A percentile compares a stretch with the other conserved stretches of the same genome.
Evolutionary conservation across 2,888 invertebrate species (phyloP).

Genomic region (Physocephala rufipes): DNA sequence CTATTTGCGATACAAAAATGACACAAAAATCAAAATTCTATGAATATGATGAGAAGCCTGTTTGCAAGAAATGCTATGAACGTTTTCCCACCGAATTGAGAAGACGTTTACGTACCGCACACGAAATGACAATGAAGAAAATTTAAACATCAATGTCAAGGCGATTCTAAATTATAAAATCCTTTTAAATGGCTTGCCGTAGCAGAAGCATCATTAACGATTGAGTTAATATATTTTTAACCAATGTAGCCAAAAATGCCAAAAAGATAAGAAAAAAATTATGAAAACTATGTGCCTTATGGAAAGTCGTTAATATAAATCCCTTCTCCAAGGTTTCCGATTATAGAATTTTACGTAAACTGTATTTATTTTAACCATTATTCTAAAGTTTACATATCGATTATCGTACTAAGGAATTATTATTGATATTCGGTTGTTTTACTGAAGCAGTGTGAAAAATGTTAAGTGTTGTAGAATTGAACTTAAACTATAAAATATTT

Average conservation of each 20-base stretch:
- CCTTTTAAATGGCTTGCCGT: too few relatives aligned
- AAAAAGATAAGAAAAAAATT: conserved; percentile 28
- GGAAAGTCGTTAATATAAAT: conserved; percentile 19
- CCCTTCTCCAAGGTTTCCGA: not conserved
- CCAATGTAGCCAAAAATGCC: conserved; percentile 26
- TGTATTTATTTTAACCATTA: not conserved
- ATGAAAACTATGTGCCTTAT: conserved; percentile 26
- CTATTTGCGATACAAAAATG: conserved; percentile 95
- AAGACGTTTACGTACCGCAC: conserved; percentile 88
- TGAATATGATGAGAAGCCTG: conserved; percentile 98
- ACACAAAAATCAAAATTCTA: conserved; percentile 98
- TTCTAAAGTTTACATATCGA: too few relatives aligned
- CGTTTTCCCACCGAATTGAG: conserved; percentile 94
- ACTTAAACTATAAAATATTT: too few relatives aligned
- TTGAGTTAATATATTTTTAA: not conserved
- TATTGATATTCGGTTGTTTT: too few relatives aligned
- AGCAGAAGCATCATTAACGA: too few relatives aligned
- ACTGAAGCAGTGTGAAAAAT: not conserved
- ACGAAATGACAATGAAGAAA: conserved; percentile 79
- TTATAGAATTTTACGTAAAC: conserved; percentile 13
- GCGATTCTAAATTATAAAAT: too few relatives aligned
- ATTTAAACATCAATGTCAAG: conserved; percentile 17
- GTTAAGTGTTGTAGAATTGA: not conserved
- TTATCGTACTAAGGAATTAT: too few relatives aligned
- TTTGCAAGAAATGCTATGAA: conserved; percentile 98